Base-by-base conservation (phyloP, 2,888 invertebrate genomes). In the Nebria salina region DNA sequence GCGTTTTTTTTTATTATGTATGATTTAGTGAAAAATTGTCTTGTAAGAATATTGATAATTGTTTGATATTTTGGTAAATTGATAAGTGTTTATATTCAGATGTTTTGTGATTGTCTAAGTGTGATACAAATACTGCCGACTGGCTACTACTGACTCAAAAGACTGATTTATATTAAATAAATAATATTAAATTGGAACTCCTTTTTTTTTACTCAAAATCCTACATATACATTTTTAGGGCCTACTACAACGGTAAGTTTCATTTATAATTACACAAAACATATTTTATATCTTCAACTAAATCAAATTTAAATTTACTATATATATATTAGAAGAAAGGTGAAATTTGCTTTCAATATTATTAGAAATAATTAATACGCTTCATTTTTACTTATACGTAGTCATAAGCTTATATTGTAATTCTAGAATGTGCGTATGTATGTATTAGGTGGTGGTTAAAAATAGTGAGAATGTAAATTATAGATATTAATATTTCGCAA, bases 141-240 rank as follows among this genome's bases (percentile, higher is more conserved):
- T 76, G 81, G 81, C 81, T 81, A 81, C 76, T 81, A 87, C 87
- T 87, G 87, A 87, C 84, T 85, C 85, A 87, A 87, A 88, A 88
- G 88, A 88, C 88, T 88, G 88, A 88, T 88, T 87, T 87, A 87
- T 87, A 85, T 86, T 87, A 87, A 87, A 86, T 84, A 85, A 85
- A 84, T 70, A 65, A 81, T 73, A 75, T 83, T 70, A 81, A 82
- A 66, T 82, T 75, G 34, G 43, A 82, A 25, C 34, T 20, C n/a
- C 0, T 2, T 5, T 72, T 76, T 68, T n/a, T 70, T n/a, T 25
- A 25, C 70, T 15, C 13, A 25, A 1, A 66, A 7, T 43, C 9
- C 43, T 8, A 54, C 13, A 54, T 8, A 54, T 54, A 54, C 20
- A 1, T 20, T 20, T 54, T 54, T 8, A 13, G 54, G 54, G 8